Conservation (phyloP, 2,888 invertebrate genomes). For the Eilema depressum region DNA sequence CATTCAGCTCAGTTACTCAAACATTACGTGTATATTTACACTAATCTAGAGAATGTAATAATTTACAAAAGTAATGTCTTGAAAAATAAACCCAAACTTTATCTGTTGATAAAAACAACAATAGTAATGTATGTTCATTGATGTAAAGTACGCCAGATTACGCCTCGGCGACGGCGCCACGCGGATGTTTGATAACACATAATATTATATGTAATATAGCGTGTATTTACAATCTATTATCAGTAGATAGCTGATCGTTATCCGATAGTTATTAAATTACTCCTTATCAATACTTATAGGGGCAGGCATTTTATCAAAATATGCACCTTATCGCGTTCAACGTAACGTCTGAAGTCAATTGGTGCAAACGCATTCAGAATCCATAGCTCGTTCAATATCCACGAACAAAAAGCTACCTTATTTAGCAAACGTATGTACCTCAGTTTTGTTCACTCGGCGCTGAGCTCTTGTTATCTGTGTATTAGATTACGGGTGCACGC, state of each 20-base stretch:
- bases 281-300: slow-evolving; percentile 49
- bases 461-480: not conserved
- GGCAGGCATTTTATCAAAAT: slow-evolving; percentile 23
- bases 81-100: slow-evolving; percentile 4
- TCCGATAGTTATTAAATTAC: slow-evolving; percentile 59
- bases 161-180: slow-evolving; percentile 1
- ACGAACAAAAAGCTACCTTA: not conserved
- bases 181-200: slow-evolving; percentile 28
- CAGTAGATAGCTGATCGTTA: slow-evolving; percentile 56
- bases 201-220: slow-evolving; percentile 17
- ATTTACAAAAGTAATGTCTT: not conserved
- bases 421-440: not conserved
- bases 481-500: not conserved
- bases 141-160: slow-evolving; percentile 20
- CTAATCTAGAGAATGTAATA: not conserved
- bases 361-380: not conserved
- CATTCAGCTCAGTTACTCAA: not conserved
- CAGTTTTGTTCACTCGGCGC: not conserved
- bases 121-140: slow-evolving; percentile 20
- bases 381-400: not conserved
- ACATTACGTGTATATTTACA: slow-evolving; percentile 3
- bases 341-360: not conserved
- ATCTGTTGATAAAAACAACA: slow-evolving; percentile 15
- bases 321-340: not conserved
- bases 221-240: slow-evolving; percentile 52